Percentiles rank a stretch among this genome's conserved stretches.
These are phyloP conservation scores for Linnaemya tessellans DNA, from an alignment of 2,888 invertebrate genomes.

Conservation along the genomic window DNA sequence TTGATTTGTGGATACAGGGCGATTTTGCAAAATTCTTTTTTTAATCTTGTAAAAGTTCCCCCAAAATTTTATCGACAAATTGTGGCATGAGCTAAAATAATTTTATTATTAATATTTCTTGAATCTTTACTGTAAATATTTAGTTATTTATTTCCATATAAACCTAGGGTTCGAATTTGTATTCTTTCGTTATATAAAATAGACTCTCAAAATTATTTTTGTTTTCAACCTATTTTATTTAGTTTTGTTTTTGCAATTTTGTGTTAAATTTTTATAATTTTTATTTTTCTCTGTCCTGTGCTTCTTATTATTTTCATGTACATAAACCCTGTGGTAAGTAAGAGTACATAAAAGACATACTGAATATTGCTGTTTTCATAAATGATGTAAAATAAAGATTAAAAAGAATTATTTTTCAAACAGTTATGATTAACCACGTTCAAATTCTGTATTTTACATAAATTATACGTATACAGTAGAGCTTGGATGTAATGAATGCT, in stretches of 20 bases:
- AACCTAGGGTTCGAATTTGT: constrained; percentile 2
- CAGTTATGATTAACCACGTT: too few species aligned
- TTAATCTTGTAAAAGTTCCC: constrained; percentile 18
- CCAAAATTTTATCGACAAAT: constrained; percentile 11
- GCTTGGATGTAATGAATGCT: constrained; percentile 9
- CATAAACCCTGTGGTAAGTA: too few species aligned
- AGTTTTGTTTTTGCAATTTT: not conserved
- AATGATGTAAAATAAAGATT: too few species aligned
- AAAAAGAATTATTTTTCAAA: too few species aligned
- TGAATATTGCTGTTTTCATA: too few species aligned
- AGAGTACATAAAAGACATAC: too few species aligned
- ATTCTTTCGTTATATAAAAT: not conserved
- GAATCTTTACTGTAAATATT: not conserved
- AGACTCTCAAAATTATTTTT: not conserved
- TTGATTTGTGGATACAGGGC: constrained; percentile 32
- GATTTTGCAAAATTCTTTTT: constrained; percentile 4
- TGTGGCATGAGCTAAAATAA: constrained; percentile 12
- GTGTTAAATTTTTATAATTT: constrained; percentile 8
- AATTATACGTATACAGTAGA: constrained; percentile 11
- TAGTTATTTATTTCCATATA: not conserved
- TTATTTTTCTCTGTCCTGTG: not conserved
- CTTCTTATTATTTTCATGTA: too few species aligned
- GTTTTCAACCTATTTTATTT: constrained; percentile 9
- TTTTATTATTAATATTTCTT: constrained; percentile 14
- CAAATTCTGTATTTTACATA: too few species aligned